These are phyloP conservation scores for Vanessa tameamea DNA, from an alignment of 1,140 invertebrate genomes.

Conservation along the genomic window DNA sequence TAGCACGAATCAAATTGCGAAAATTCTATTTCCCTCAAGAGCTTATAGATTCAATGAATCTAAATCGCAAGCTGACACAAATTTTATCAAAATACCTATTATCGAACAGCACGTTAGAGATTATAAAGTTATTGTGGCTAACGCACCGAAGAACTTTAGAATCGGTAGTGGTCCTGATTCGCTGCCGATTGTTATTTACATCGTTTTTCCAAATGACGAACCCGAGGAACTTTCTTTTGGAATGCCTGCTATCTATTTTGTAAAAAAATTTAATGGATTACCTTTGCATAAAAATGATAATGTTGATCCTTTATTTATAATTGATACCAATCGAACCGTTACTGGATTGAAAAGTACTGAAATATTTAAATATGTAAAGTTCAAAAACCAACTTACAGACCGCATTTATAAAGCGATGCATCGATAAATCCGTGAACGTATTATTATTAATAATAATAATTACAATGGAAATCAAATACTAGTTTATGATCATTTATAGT, in stretches of 20 bases:
- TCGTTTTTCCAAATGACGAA: slow-evolving; percentile 57
- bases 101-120: slow-evolving; percentile 47
- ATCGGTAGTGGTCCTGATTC: slow-evolving; percentile 44
- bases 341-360: slow-evolving; percentile 63
- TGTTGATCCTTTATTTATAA: slow-evolving; percentile 52
- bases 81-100: slow-evolving; percentile 56
- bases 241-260: slow-evolving; percentile 63
- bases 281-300: slow-evolving; percentile 39
- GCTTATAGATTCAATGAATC: slow-evolving; percentile 29
- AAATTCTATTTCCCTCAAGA: slow-evolving; percentile 45
- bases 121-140: slow-evolving; percentile 63
- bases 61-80: slow-evolving; percentile 13
- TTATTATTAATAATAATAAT: too few relatives aligned
- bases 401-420: neutral
- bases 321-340: slow-evolving; percentile 64
- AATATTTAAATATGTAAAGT: slow-evolving; percentile 59
- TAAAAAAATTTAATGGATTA: slow-evolving; percentile 41
- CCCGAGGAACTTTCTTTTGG: slow-evolving; percentile 34
- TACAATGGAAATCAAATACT: too few relatives aligned
- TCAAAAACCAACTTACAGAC: slow-evolving; percentile 58
- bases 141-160: slow-evolving; percentile 55
- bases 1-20: slow-evolving; percentile 56
- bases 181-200: slow-evolving; percentile 54
- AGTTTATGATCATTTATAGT: neutral
- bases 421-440: too few relatives aligned